Conservation (phyloP, 2,113 vertebrate species). For the Megalops atlanticus region DNA sequence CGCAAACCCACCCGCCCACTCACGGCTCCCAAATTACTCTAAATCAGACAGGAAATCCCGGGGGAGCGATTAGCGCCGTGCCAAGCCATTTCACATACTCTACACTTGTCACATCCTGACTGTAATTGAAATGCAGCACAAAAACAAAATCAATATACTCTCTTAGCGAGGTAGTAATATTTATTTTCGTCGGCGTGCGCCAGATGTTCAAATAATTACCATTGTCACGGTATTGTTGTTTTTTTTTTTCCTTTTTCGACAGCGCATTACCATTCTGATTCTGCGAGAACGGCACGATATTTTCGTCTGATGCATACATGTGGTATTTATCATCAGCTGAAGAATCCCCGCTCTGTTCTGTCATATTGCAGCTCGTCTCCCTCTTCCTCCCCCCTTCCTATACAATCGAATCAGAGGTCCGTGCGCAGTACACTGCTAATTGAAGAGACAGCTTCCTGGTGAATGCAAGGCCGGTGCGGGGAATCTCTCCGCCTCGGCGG, state of each 20-base stretch:
- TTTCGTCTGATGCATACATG: not conserved
- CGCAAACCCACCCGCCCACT: not conserved
- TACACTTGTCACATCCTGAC: conserved; percentile 27
- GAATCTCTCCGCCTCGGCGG: not conserved
- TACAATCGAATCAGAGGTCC: not conserved
- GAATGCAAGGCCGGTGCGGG: conserved; percentile 1
- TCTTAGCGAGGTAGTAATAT: not conserved
- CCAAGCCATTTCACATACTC: not conserved
- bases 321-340: not conserved
- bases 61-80: not conserved
- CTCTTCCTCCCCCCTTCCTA: not conserved
- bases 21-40: not conserved
- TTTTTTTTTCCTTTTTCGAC: not conserved
- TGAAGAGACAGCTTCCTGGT: not conserved
- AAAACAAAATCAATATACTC: conserved; percentile 31
- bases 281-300: not conserved
- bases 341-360: not conserved
- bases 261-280: not conserved
- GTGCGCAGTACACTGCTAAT: not conserved
- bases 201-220: conserved; percentile 32
- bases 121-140: conserved; percentile 65
- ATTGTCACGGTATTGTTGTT: not conserved
- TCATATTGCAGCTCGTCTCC: no score
- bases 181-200: conserved; percentile 1
- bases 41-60: conserved; percentile 20